Evolutionary conservation across 2,888 invertebrate species (phyloP).

Genomic region (Drosophila longiperda): DNA sequence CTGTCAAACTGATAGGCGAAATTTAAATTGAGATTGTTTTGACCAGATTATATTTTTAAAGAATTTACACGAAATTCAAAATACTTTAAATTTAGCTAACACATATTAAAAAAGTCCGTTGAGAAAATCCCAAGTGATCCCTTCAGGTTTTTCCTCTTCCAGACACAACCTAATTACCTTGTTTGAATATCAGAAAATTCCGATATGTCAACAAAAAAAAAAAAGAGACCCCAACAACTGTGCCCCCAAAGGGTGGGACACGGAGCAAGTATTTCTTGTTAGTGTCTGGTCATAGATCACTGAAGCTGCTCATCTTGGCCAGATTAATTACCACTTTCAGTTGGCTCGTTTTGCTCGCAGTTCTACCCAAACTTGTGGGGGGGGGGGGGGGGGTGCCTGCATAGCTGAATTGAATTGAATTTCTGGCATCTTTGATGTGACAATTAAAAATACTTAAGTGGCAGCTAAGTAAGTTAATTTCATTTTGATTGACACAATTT

Average conservation of each 20-base stretch:
- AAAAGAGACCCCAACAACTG: neutral
- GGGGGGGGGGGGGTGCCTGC: neutral
- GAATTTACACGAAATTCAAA: neutral
- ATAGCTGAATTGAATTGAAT: neutral
- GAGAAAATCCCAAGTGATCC: neutral
- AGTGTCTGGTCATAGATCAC: neutral
- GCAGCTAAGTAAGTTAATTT: neutral
- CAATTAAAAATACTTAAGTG: conserved; percentile 16
- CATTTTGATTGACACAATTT: neutral
- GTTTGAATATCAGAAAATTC: neutral
- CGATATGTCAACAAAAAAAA: neutral
- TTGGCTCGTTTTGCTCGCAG: neutral
- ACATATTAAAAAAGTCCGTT: neutral
- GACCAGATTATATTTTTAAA: neutral
- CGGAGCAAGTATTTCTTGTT: neutral
- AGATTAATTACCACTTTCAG: neutral
- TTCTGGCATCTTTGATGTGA: neutral
- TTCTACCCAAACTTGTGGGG: neutral
- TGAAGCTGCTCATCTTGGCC: neutral
- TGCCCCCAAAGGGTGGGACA: neutral
- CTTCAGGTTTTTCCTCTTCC: no score
- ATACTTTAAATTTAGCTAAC: neutral
- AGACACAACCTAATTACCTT: neutral
- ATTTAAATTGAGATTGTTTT: neutral
- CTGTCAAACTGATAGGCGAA: neutral